Conservation (phyloP, 2,797 vertebrate genomes). For the Helicolenus hilgendorfi region DNA sequence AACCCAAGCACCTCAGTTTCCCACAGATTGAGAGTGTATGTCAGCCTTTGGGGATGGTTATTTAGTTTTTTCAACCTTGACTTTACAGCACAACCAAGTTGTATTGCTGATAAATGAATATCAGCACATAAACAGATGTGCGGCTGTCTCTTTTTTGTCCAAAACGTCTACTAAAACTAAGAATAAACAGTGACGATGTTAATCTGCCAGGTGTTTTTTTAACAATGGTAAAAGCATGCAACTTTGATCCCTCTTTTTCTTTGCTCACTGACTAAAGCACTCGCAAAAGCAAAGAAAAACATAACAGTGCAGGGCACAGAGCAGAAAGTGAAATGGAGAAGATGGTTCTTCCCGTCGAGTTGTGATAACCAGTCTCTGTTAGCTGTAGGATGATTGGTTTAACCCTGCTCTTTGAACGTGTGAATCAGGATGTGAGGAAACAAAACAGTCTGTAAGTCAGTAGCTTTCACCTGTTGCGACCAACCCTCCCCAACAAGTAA, state of each 20-base stretch:
- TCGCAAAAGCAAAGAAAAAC: conserved; percentile 4
- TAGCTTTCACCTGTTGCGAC: conserved; percentile 58
- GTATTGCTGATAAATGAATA: background rate
- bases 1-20: background rate
- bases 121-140: background rate
- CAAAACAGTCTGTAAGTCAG: conserved; percentile 17
- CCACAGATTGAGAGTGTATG: background rate
- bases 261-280: conserved; percentile 17
- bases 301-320: background rate
- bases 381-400: conserved; percentile 21
- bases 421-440: conserved; percentile 24
- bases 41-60: background rate
- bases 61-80: background rate
- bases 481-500: conserved; percentile 27
- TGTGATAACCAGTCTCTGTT: background rate
- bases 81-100: background rate
- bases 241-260: background rate
- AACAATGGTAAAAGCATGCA: background rate
- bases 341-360: conserved; percentile 8
- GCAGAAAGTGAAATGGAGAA: conserved; percentile 12
- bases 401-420: conserved; percentile 4
- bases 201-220: background rate
- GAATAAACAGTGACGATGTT: background rate
- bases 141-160: background rate
- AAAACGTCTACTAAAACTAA: background rate